phyloP scores from a whole-genome alignment of 2,113 vertebrate genomes.

The Leptobrachium ailaonicum region DNA sequence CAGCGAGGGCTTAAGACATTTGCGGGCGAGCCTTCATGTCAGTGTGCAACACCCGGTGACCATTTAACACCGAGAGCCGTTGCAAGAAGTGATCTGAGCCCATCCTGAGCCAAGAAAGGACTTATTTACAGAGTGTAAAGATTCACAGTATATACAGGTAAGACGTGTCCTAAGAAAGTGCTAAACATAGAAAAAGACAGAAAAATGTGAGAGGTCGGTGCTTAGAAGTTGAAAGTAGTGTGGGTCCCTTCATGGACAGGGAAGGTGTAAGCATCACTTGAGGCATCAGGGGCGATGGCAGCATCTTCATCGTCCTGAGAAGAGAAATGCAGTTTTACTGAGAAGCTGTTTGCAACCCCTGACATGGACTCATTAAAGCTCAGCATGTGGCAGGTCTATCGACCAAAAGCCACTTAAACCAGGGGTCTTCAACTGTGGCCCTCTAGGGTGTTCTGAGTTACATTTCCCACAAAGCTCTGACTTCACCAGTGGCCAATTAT shows the following conservation, averaged over 20 bases:
- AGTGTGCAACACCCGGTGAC: too few species aligned
- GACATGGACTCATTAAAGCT: too few species aligned
- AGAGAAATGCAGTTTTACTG: neutral
- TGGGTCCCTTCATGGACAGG: constrained; percentile 68
- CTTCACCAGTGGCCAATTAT: too few species aligned
- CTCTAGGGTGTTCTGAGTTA: too few species aligned
- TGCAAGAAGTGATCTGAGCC: neutral
- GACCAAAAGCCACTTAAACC: too few species aligned
- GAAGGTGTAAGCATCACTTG: constrained; percentile 73
- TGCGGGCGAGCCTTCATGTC: too few species aligned
- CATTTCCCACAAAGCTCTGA: too few species aligned
- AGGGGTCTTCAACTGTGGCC: too few species aligned
- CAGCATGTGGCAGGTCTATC: too few species aligned
- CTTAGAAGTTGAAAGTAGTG: constrained; percentile 81
- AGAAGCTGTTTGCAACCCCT: too few species aligned
- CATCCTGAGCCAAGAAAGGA: neutral
- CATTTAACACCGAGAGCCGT: too few species aligned
- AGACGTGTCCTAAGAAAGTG: neutral
- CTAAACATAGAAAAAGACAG: neutral
- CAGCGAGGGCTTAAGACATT: too few species aligned
- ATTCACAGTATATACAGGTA: constrained; percentile 34
- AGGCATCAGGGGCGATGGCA: constrained; percentile 73
- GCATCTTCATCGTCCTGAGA: constrained; percentile 80
- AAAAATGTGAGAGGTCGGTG: constrained; percentile 1
- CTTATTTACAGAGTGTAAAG: constrained; percentile 27